Percentiles rank a stretch among this genome's conserved stretches.
Conservation (phyloP, 2,113 vertebrate species). For the Elgaria multicarinata region DNA sequence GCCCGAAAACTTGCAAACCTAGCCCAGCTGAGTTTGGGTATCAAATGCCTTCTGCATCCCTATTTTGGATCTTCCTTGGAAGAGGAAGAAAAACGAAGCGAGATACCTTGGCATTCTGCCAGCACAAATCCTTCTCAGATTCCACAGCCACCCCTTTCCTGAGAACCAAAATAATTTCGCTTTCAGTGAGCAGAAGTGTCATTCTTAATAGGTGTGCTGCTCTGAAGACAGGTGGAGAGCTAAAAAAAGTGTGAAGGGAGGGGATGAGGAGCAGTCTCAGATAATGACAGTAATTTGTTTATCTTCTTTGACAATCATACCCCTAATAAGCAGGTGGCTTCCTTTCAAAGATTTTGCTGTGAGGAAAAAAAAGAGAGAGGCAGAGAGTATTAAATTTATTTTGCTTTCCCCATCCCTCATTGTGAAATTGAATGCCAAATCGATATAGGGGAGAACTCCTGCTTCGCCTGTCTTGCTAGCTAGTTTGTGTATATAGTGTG, state of each 20-base stretch:
- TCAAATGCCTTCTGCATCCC: background rate
- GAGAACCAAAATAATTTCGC: rapidly evolving
- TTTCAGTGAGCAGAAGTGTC: background rate
- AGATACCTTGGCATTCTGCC: background rate
- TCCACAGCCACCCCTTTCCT: background rate
- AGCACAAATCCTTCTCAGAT: background rate
- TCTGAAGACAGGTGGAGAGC: slow-evolving; percentile 31
- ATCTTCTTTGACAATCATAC: slow-evolving; percentile 28
- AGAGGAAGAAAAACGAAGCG: background rate
- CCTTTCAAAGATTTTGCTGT: slow-evolving; percentile 38
- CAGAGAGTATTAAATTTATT: background rate
- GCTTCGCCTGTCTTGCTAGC: slow-evolving; percentile 16
- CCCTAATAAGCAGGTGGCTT: slow-evolving; percentile 47
- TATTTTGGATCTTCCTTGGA: background rate
- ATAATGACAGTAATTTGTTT: slow-evolving; percentile 41
- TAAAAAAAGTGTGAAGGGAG: slow-evolving; percentile 32
- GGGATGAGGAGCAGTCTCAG: slow-evolving; percentile 32
- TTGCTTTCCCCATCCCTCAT: background rate
- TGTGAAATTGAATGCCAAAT: slow-evolving; percentile 19
- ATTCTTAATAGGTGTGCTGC: slow-evolving; percentile 22
- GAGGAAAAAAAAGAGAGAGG: background rate
- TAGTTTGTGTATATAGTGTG: slow-evolving; percentile 1
- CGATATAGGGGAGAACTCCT: slow-evolving; percentile 19
- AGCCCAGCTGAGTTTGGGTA: background rate
- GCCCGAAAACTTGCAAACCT: background rate